Evolutionary conservation across 2,797 vertebrate genomes (phyloP).

Genomic region (Dromococcyx pavoninus): DNA sequence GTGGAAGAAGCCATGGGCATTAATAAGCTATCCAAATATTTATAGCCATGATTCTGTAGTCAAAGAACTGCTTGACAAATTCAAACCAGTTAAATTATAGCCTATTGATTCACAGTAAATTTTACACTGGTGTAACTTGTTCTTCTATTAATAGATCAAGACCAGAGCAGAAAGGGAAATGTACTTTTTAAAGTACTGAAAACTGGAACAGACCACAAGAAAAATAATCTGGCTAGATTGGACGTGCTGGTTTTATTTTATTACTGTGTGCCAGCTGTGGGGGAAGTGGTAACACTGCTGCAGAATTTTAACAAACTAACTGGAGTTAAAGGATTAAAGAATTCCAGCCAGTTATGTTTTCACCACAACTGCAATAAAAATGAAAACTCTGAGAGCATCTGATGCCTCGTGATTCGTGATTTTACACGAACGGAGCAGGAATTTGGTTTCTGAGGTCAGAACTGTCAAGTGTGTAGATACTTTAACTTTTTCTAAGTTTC

Average conservation of each 20-base stretch:
- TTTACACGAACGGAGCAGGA: background rate
- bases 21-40: background rate
- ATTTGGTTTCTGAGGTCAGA: background rate
- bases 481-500: background rate
- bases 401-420: background rate
- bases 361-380: background rate
- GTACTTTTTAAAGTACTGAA: background rate
- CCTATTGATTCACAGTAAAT: background rate
- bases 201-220: background rate
- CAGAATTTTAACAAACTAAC: background rate
- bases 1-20: background rate
- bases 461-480: rapidly evolving
- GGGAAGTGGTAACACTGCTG: background rate
- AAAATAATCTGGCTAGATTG: background rate
- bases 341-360: background rate
- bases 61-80: background rate
- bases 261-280: background rate
- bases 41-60: background rate
- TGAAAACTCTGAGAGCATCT: background rate
- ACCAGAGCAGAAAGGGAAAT: background rate
- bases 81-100: background rate
- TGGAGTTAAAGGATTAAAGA: background rate
- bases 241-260: background rate
- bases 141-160: background rate
- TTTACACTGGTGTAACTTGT: background rate